Evolutionary conservation across 2,113 vertebrate genomes (phyloP).

Genomic region (Peromyscus maniculatus): DNA sequence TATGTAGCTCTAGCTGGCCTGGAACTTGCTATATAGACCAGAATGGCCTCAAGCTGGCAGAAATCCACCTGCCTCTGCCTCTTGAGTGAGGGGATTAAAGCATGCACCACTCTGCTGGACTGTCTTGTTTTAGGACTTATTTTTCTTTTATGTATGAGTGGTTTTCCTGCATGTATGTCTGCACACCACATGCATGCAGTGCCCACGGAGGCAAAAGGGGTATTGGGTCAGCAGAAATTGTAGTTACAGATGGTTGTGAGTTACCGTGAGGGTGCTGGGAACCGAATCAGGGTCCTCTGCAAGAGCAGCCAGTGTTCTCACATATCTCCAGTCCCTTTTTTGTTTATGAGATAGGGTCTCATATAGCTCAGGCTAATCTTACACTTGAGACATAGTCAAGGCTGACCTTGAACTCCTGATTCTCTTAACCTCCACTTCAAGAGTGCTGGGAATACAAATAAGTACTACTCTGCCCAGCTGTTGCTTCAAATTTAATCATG

Average conservation of each 20-base stretch:
- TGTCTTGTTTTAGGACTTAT: not conserved
- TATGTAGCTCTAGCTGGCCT: not conserved
- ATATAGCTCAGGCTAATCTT: not conserved
- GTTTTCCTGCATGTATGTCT: not conserved
- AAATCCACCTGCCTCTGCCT: not conserved
- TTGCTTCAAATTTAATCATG: not conserved
- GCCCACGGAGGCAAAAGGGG: not conserved
- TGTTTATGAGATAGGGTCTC: not conserved
- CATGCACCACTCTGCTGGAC: not conserved
- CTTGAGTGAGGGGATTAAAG: not conserved
- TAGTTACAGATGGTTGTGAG: not conserved
- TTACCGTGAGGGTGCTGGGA: not conserved
- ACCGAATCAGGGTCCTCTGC: too few species aligned
- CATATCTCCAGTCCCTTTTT: not conserved
- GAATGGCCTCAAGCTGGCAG: not conserved
- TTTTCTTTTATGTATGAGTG: not conserved
- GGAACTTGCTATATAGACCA: not conserved
- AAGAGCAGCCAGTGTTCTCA: not conserved
- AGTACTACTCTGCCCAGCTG: not conserved
- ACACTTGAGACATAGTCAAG: not conserved
- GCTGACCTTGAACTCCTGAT: not conserved
- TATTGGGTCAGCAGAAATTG: not conserved
- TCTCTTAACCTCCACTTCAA: not conserved
- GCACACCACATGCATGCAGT: not conserved
- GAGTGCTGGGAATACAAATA: not conserved